Conservation (phyloP, 2,888 invertebrate species). For the Apantesis nais region DNA sequence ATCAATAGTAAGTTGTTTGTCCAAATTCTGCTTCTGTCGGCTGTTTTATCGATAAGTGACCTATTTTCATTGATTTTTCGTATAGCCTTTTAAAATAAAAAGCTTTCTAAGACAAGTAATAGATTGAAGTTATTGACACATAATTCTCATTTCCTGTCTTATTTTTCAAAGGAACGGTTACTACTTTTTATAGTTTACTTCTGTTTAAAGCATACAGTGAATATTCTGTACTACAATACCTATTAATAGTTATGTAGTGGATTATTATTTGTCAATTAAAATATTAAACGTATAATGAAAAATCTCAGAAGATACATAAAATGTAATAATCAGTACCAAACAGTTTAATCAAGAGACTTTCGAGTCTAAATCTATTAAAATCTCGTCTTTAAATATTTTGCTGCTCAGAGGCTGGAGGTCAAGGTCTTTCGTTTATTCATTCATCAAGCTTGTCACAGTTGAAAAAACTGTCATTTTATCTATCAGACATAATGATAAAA, state of each 20-base stretch:
- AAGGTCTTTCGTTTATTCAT: not conserved
- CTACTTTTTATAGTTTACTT: not conserved
- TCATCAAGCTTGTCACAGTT: constrained; percentile 6
- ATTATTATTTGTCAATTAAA: not conserved
- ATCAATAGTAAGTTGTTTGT: not conserved
- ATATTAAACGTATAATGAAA: not conserved
- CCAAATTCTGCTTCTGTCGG: not conserved
- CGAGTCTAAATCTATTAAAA: not conserved
- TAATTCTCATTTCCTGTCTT: not conserved
- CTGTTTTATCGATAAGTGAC: constrained; percentile 6
- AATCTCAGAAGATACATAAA: not conserved
- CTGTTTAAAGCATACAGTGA: not conserved
- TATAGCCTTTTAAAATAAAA: not conserved
- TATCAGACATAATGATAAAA: not conserved
- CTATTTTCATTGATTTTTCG: constrained; percentile 3
- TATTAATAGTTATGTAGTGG: not conserved
- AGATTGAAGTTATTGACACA: not conserved
- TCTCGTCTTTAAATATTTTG: not conserved
- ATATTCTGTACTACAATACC: not conserved
- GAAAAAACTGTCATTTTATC: not conserved
- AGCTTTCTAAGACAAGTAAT: not conserved
- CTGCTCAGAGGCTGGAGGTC: not conserved
- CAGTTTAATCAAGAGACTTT: not conserved
- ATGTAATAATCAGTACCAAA: not conserved
- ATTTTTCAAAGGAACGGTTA: not conserved